These are phyloP conservation scores for Gryllus longicercus DNA, from an alignment of 2,888 invertebrate species.

Conservation along the genomic window DNA sequence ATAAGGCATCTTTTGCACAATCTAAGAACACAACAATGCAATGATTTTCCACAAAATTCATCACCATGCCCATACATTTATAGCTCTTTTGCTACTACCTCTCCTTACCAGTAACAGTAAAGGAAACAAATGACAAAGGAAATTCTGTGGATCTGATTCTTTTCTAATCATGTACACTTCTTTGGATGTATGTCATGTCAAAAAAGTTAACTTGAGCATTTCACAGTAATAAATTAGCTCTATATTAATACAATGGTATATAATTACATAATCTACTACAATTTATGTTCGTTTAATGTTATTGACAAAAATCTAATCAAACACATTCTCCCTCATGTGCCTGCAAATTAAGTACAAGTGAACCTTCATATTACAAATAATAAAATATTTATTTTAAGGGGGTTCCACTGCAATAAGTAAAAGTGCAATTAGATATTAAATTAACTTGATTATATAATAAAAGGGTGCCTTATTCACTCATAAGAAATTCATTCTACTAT, in stretches of 20 bases:
- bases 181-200: neutral
- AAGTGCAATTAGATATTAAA: too few species aligned
- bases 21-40: neutral
- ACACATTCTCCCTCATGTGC: neutral
- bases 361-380: neutral
- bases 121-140: neutral
- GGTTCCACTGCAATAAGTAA: too few species aligned
- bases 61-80: neutral
- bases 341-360: neutral
- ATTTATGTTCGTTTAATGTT: neutral
- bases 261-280: neutral
- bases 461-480: too few species aligned
- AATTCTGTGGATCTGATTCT: neutral
- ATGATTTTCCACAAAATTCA: neutral
- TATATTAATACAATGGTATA: neutral
- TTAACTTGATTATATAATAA: too few species aligned
- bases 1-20: neutral
- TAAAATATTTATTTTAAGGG: too few species aligned
- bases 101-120: neutral
- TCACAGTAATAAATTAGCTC: neutral
- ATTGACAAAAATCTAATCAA: too few species aligned
- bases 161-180: neutral
- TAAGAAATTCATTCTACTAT: too few species aligned
- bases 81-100: neutral
- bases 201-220: conserved; percentile 1